Evolutionary conservation across 2,797 vertebrate genomes (phyloP), one percentile per base, ranked within the genome.

Genomic region (Coendou prehensilis): DNA sequence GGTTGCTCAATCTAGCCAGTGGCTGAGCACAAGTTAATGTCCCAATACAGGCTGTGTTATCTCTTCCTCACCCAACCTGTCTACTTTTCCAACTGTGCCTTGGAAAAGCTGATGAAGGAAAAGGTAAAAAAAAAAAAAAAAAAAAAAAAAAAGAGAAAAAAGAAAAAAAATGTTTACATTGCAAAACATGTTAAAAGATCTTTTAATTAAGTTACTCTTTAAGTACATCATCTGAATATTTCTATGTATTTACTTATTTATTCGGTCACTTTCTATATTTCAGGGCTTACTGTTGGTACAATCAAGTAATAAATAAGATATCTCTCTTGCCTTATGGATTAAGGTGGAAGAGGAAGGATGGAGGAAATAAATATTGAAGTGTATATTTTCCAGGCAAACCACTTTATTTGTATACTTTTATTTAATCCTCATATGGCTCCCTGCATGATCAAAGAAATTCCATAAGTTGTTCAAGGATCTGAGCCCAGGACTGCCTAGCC

Each of bases 131-230:
- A 89, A 78, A 45, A 61, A 56, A 33, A 2, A 41, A 47, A 87
- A 93, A 33, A 78, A 93, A 85, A 87, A 9, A 59, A 75, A 37
- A 9, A 88, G 2, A 41, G 2, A 2, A 41, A 41, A 41, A 41
- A 41, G 37, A 41, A 41, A 41, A n/a, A 23, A 5, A 41, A 47
- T 50, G 18, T 41, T 92, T n/a, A 41, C 64, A 69, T 52, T 89
- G 28, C 41, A 87, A 94, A 83, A 80, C 30, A 67, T 63, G 28
- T 56, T 76, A 96, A 95, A 13, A 9, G 47, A 45, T 93, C 6
- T 61, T 93, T 92, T 63, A 89, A 96, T 61, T 89, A 89, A 89
- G 52, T 87, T 57, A 52, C 18, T 78, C 41, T 67, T 30, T 67
- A 91, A 59, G 3, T 59, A 52, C 18, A 81, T 26, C 14, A 73